A percentile compares a stretch with the other conserved stretches of the same genome.
phyloP scores from a whole-genome alignment of 30 jellyfish, hydroid and myxozoan genomes.

The Chironex yamaguchii region DNA sequence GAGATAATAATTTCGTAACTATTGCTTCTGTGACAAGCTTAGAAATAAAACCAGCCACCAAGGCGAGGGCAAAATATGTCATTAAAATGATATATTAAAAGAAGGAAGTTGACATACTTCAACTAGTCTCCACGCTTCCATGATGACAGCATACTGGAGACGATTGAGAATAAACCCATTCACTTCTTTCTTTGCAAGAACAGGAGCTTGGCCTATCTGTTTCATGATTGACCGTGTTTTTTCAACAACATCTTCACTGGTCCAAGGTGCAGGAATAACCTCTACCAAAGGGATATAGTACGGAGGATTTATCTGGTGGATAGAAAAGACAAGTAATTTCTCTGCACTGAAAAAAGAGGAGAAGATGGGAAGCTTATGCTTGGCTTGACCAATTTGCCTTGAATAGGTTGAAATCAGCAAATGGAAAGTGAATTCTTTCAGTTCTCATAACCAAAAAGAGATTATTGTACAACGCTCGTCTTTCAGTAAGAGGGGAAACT shows the following conservation, averaged over 20 bases:
- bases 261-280: slow-evolving; percentile 91
- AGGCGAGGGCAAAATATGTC: too few species aligned
- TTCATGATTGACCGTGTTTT: slow-evolving; percentile 69
- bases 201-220: slow-evolving; percentile 91
- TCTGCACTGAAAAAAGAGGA: too few species aligned
- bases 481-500: too few species aligned
- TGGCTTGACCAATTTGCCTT: not conserved
- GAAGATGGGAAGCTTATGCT: too few species aligned
- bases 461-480: too few species aligned
- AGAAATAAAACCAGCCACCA: too few species aligned
- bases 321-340: not conserved
- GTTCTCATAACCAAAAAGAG: too few species aligned
- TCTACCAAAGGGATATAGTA: slow-evolving; percentile 92
- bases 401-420: not conserved
- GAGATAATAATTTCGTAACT: too few species aligned
- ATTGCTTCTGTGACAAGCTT: too few species aligned
- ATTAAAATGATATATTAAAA: too few species aligned
- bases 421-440: too few species aligned
- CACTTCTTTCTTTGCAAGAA: slow-evolving; percentile 92
- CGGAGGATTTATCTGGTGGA: slow-evolving; percentile 92
- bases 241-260: slow-evolving; percentile 77
- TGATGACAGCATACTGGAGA: slow-evolving; percentile 89
- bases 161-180: slow-evolving; percentile 92
- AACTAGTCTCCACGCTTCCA: slow-evolving; percentile 98
- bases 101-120: slow-evolving; percentile 68